Conservation (phyloP, 1,140 invertebrate genomes). For the Ganaspis sp. region DNA sequence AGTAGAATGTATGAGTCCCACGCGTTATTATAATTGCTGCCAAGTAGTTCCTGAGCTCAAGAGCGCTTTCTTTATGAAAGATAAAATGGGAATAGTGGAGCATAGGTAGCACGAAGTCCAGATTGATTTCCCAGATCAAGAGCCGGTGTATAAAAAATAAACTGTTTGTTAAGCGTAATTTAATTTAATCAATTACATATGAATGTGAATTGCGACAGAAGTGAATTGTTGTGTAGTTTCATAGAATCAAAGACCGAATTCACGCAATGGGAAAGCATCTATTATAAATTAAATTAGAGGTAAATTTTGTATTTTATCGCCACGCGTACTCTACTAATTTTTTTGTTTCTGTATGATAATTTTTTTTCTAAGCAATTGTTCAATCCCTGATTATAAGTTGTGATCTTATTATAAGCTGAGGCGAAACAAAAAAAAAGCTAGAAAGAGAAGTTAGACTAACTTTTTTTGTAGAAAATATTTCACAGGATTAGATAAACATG, state of each 20-base stretch:
- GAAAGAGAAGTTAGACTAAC: slow-evolving; percentile 30
- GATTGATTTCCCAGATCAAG: slow-evolving; percentile 51
- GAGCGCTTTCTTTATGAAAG: slow-evolving; percentile 40
- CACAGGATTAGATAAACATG: slow-evolving; percentile 34
- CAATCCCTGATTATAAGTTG: background rate
- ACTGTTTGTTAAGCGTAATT: slow-evolving; percentile 64
- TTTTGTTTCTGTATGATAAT: slow-evolving; percentile 26
- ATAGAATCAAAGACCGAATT: slow-evolving; percentile 53
- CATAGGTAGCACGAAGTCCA: slow-evolving; percentile 53
- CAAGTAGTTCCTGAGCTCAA: slow-evolving; percentile 64
- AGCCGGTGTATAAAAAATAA: slow-evolving; percentile 54
- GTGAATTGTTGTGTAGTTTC: slow-evolving; percentile 64
- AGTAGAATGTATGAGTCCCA: slow-evolving; percentile 59
- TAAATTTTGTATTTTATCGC: slow-evolving; percentile 50
- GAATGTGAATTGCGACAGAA: slow-evolving; percentile 57
- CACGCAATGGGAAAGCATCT: slow-evolving; percentile 46
- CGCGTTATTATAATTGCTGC: slow-evolving; percentile 52
- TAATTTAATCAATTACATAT: slow-evolving; percentile 63
- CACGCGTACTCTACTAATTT: slow-evolving; percentile 46
- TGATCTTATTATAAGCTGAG: slow-evolving; percentile 23
- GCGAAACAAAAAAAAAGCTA: slow-evolving; percentile 2
- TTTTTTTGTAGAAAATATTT: slow-evolving; percentile 40
- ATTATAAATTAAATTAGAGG: slow-evolving; percentile 52
- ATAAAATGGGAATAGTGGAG: slow-evolving; percentile 45
- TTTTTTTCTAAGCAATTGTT: slow-evolving; percentile 30